These are phyloP conservation scores for Solen grandis DNA, from an alignment of 1,140 invertebrate genomes.

Conservation along the genomic window DNA sequence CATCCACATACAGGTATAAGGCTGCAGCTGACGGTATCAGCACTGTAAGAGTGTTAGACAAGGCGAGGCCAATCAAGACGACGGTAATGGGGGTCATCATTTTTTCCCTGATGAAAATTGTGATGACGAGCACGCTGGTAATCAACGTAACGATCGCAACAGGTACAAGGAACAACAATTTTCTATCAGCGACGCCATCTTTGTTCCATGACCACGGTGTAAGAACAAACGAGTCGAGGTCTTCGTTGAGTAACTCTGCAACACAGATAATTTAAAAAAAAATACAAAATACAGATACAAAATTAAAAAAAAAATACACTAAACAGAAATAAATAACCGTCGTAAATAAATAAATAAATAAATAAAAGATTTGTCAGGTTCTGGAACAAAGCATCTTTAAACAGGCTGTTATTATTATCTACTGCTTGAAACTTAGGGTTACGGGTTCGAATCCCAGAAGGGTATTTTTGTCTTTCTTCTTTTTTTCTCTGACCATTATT, in stretches of 20 bases:
- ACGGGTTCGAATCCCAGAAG: no score
- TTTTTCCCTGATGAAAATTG: slow-evolving; percentile 33
- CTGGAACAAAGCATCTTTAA: no score
- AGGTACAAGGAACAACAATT: slow-evolving; percentile 6
- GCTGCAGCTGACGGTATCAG: slow-evolving; percentile 18
- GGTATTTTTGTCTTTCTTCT: no score
- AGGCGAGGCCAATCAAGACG: slow-evolving; percentile 32
- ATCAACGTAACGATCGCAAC: slow-evolving; percentile 30
- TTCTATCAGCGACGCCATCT: background rate
- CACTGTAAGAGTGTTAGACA: slow-evolving; percentile 43
- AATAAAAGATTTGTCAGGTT: no score
- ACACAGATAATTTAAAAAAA: no score
- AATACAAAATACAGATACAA: no score
- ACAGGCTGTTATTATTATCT: no score
- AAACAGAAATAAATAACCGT: no score
- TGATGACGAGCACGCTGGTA: slow-evolving; percentile 32
- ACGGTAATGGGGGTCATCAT: slow-evolving; percentile 28
- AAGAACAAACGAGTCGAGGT: slow-evolving; percentile 46
- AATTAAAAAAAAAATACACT: no score
- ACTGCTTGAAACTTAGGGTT: no score
- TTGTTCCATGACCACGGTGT: slow-evolving; percentile 40
- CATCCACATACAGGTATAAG: slow-evolving; percentile 23
- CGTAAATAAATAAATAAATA: no score
- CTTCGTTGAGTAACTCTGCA: slow-evolving; percentile 44
- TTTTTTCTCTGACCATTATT: no score